Percentiles rank a stretch among this genome's conserved stretches.
These are phyloP conservation scores for Hippolais icterina DNA, from an alignment of 2,113 vertebrate genomes.

Conservation along the genomic window DNA sequence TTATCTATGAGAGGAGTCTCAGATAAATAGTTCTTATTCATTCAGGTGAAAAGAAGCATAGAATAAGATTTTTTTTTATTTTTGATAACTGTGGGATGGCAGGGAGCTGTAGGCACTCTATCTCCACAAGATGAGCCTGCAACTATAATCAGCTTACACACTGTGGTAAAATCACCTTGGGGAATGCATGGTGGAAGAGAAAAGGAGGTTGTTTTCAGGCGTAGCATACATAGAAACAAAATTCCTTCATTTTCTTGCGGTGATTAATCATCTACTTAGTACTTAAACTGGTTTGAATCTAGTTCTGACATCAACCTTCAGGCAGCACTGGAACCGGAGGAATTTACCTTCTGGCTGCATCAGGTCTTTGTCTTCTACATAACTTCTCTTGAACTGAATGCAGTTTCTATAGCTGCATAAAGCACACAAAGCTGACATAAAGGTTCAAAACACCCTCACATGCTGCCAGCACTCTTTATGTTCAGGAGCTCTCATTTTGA, in stretches of 20 bases:
- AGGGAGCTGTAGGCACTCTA: neutral
- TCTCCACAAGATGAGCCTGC: neutral
- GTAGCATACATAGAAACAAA: neutral
- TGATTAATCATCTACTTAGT: neutral
- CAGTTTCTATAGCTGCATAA: neutral
- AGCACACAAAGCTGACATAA: neutral
- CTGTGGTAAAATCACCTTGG: neutral
- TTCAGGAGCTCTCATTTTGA: neutral
- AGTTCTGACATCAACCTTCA: neutral
- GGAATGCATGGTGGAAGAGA: neutral
- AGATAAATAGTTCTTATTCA: neutral
- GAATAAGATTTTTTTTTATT: neutral
- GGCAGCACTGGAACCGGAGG: neutral
- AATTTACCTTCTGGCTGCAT: neutral
- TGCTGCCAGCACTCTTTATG: neutral
- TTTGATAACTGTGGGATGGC: neutral
- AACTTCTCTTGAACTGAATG: neutral
- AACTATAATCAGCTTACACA: neutral
- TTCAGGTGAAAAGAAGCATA: neutral
- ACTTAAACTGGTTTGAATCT: neutral
- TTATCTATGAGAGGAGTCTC: neutral
- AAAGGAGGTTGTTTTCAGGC: neutral
- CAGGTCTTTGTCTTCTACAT: neutral
- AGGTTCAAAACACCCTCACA: neutral
- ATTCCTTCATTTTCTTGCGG: neutral